Conservation (phyloP, 2,888 invertebrate species). For the Iselma pallidipennis region DNA sequence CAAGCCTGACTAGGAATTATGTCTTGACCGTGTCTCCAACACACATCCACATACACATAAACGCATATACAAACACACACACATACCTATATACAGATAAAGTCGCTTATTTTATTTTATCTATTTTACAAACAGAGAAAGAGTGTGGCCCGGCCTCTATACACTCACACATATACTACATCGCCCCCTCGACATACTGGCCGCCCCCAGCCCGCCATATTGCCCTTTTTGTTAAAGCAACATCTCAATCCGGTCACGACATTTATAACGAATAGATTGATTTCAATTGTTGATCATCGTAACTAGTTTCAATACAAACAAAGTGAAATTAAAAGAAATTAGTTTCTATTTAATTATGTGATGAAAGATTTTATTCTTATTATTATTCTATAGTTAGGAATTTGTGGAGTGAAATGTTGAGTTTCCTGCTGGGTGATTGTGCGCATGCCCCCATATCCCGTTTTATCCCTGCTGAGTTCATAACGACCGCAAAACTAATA, state of each 20-base stretch:
- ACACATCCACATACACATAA: background rate
- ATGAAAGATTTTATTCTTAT: background rate
- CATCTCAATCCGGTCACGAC: slow-evolving; percentile 12
- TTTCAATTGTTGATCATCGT: background rate
- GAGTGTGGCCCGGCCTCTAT: background rate
- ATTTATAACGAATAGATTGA: background rate
- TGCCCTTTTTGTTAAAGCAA: slow-evolving; percentile 10
- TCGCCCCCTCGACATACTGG: background rate
- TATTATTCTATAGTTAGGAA: background rate
- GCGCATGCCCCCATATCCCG: slow-evolving; percentile 32
- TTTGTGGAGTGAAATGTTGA: background rate
- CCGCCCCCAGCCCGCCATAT: slow-evolving; percentile 21
- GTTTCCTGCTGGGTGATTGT: slow-evolving; percentile 8
- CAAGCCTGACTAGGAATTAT: slow-evolving; percentile 47
- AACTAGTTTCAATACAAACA: too few relatives aligned
- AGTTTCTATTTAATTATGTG: background rate
- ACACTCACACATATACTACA: background rate
- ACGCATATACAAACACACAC: slow-evolving; percentile 3
- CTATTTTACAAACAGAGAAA: slow-evolving; percentile 5
- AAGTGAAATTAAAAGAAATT: background rate
- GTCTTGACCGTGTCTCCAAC: slow-evolving; percentile 33
- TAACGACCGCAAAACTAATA: slow-evolving; percentile 57
- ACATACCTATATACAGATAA: background rate
- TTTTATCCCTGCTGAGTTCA: slow-evolving; percentile 46
- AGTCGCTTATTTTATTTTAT: slow-evolving; percentile 20